Evolutionary conservation across 2,888 invertebrate species (phyloP), one percentile per base, ranked within the genome.

Genomic region (Chelonus formosanus): DNA sequence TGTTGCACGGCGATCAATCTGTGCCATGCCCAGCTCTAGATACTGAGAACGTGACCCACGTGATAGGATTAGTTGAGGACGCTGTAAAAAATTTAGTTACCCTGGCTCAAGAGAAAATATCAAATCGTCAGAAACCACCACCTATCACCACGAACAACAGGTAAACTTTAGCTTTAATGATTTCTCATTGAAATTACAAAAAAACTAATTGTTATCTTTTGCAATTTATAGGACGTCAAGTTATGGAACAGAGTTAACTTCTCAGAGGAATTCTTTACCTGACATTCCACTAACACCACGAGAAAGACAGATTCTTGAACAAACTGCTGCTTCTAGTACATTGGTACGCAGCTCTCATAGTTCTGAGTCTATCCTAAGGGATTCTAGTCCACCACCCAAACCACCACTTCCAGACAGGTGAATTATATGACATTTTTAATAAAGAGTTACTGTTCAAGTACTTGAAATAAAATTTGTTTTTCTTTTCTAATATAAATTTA

Each of bases 261-360:
- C 81, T 44, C 90, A 90, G 84, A 87, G 91, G 76, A 91, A 90
- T 77, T 91, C 91, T 65, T 83, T 91, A 76, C 88, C 92, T 81
- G 95, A 95, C 85, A 94, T 94, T 79, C 92, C 93, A 32, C 84
- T 94, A 76, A 93, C 94, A 68, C 93, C 94, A 56, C 89, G 92
- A 79, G 93, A 92, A 84, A 86, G 90, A 55, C 89, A 91, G 72
- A 87, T 90, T 72, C 82, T 91, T 74, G 90, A 90, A 69, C 86
- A 87, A 74, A 88, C 87, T 5, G 86, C 87, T 5, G 85, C 86
- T 73, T 83, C 84, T 76, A 84, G 84, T 71, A 86, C 85, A 78
- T 88, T 90, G 67, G 90, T 92, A 70, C 88, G 92, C 72, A 91
- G 90, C 61, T 93, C 93, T 60, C 93, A 93, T 81, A 93, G 93